Evolutionary conservation across 2,888 invertebrate species (phyloP).

Genomic region (Oscheius sp.): DNA sequence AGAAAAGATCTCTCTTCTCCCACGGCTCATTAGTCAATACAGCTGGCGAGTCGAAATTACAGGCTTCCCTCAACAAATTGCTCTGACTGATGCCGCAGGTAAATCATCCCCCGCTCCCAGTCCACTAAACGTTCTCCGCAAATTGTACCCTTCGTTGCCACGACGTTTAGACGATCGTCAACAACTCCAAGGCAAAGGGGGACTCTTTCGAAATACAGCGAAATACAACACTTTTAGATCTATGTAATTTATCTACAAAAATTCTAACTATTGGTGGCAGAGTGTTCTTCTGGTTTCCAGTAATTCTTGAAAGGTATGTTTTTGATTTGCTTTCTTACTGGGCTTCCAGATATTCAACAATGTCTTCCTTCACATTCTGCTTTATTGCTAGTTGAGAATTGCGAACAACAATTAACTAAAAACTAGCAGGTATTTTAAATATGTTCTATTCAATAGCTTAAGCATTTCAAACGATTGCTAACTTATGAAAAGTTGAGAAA

Average conservation of each 20-base stretch:
- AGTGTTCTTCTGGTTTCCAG: constrained; percentile 94
- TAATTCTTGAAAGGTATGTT: constrained; percentile 79
- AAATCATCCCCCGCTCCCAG: neutral
- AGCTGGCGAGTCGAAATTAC: neutral
- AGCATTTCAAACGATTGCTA: constrained; percentile 59
- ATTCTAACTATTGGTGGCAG: constrained; percentile 82
- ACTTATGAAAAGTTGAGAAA: constrained; percentile 55
- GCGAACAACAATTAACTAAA: constrained; percentile 83
- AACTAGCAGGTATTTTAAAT: constrained; percentile 32
- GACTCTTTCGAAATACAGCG: constrained; percentile 77
- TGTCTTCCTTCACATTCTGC: constrained; percentile 84
- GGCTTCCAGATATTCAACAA: constrained; percentile 70
- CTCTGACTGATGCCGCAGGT: neutral
- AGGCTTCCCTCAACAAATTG: constrained; percentile 1
- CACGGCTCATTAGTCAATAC: neutral
- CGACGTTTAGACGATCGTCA: no score
- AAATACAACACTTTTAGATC: constrained; percentile 80
- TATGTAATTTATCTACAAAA: constrained; percentile 83
- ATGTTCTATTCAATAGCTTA: neutral
- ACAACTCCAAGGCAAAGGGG: no score
- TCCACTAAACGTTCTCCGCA: neutral
- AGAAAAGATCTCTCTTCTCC: no score
- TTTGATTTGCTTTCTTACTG: neutral
- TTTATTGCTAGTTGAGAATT: constrained; percentile 82
- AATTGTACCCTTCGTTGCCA: no score